These are phyloP conservation scores for Zootoca vivipara DNA, from an alignment of 2,113 vertebrate genomes.

Conservation along the genomic window DNA sequence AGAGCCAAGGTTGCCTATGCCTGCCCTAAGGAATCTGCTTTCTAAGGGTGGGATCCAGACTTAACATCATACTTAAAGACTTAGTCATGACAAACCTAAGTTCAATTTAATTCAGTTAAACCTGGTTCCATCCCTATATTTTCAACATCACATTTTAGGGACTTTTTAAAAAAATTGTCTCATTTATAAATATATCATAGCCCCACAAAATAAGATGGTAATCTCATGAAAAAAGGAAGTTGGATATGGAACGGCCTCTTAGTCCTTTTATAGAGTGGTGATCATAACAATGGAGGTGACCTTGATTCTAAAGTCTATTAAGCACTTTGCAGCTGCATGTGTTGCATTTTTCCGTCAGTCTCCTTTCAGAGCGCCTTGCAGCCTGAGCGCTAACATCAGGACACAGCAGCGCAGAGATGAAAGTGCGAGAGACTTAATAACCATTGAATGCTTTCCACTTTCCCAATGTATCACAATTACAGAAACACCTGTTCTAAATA, in stretches of 20 bases:
- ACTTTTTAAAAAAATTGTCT: no score
- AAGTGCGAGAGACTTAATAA: conserved; percentile 23
- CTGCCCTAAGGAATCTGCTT: not conserved
- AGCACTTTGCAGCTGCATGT: not conserved
- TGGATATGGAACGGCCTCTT: not conserved
- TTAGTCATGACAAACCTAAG: not conserved
- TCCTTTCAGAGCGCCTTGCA: not conserved
- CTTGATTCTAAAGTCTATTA: conserved; percentile 4
- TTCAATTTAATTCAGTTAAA: no score
- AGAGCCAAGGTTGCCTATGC: no score
- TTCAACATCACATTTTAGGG: not conserved
- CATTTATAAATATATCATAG: not conserved
- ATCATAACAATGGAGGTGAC: not conserved
- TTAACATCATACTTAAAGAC: not conserved
- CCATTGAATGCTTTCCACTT: not conserved
- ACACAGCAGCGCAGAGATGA: not conserved
- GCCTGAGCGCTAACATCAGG: not conserved
- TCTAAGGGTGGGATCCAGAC: not conserved
- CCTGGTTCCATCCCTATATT: not conserved
- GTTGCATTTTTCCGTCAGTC: not conserved
- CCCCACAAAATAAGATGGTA: not conserved
- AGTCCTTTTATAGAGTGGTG: not conserved
- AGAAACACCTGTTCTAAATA: conserved; percentile 15
- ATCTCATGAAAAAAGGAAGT: not conserved
- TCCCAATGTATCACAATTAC: conserved; percentile 17